Conservation (phyloP, 1,140 invertebrate genomes). For the Penaeus indicus region DNA sequence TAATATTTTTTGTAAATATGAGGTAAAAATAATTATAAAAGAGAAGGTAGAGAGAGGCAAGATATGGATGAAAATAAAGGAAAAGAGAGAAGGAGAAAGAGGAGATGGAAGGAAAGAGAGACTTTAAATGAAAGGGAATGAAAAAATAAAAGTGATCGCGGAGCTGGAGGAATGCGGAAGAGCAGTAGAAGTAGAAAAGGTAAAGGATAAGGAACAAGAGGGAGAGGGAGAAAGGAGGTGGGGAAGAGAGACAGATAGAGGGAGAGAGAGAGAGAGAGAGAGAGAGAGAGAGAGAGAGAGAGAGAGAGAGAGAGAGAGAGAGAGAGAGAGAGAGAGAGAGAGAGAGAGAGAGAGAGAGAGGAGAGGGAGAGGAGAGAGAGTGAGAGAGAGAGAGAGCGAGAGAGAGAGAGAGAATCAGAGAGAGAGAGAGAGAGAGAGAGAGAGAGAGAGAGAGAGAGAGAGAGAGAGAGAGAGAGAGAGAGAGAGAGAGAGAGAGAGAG, state of each 20-base stretch:
- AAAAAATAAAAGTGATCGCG: background rate
- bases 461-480: background rate
- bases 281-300: no score
- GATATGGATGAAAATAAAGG: background rate
- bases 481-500: background rate
- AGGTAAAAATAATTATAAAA: no score
- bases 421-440: background rate
- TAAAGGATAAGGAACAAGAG: background rate
- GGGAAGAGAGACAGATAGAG: background rate
- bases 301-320: no score
- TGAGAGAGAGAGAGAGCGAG: background rate
- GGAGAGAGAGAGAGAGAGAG: no score
- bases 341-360: conserved; percentile 31
- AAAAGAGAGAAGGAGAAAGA: background rate
- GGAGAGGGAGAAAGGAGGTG: conserved; percentile 5
- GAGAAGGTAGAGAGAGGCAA: background rate
- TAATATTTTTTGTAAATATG: background rate
- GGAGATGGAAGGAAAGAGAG: background rate
- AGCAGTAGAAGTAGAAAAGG: background rate
- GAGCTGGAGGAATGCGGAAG: background rate
- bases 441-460: background rate
- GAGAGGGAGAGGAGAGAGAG: background rate
- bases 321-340: conserved; percentile 49
- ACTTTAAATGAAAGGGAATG: background rate
- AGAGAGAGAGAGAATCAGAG: background rate